These are phyloP conservation scores for Microtus oregoni DNA, from an alignment of 2,113 vertebrate genomes.

Conservation along the genomic window DNA sequence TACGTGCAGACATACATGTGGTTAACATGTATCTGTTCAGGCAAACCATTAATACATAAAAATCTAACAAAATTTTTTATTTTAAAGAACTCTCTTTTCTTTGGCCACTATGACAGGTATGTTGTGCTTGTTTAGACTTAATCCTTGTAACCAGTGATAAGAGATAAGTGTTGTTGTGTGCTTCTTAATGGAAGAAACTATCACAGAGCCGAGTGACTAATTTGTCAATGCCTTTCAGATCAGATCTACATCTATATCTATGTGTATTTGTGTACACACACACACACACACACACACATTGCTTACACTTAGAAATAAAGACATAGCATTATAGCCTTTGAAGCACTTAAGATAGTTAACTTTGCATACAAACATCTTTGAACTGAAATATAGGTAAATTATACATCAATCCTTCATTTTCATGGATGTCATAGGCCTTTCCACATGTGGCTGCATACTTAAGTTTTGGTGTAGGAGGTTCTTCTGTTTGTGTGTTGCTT, in stretches of 20 bases:
- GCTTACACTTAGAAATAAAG: background rate
- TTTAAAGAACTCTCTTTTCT: conserved; percentile 1
- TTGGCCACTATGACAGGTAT: background rate
- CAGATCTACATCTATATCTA: background rate
- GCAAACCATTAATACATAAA: background rate
- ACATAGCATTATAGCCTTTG: background rate
- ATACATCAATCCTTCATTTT: background rate
- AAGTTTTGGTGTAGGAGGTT: background rate
- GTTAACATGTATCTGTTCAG: background rate
- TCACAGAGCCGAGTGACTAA: background rate
- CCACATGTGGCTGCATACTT: background rate
- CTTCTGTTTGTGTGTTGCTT: too few relatives aligned
- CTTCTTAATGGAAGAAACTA: background rate
- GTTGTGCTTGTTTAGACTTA: background rate
- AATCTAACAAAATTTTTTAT: background rate
- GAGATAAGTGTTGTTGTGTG: background rate
- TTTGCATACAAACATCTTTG: background rate
- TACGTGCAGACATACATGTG: background rate
- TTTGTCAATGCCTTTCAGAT: background rate
- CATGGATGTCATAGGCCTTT: background rate
- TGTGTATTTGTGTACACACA: too few relatives aligned
- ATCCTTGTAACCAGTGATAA: background rate
- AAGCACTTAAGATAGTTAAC: background rate
- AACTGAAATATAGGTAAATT: background rate
- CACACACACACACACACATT: background rate